Base-by-base conservation (phyloP, 2,113 vertebrate genomes). In the Pseudorectes ferrugineus region DNA sequence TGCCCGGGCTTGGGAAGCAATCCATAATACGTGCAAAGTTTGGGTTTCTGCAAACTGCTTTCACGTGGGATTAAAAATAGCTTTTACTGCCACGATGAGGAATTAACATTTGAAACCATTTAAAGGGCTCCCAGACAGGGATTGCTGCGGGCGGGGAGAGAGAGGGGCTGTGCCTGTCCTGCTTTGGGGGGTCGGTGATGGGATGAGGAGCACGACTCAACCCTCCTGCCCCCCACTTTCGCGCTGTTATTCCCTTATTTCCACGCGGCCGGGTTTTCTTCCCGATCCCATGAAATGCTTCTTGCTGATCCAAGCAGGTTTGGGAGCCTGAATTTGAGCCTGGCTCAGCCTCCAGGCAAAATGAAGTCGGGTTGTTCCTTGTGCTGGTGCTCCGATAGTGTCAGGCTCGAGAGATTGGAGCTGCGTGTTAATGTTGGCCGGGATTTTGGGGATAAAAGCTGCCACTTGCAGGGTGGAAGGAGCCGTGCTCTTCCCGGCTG, bases 31-130 rank as follows among this genome's bases (percentile, higher is more conserved):
- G 10, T 42, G 71, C 68, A 3, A 35, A 75, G 45, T 67, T 93
- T 35, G 84, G 36, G 15, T 58, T 87, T 45, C 73, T 85, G 81
- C 91, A 93, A 91, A 85, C 57, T 23, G 83, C 74, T 95, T 94
- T 95, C 89, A 72, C 46, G 71, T 94, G 85, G 91, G 66, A 79
- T 94, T 95, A 91, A 94, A 97, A 96, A 79, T 62, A 91, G 73
- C 54, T 89, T 91, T 89, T 76, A 55, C 62, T 87, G 95, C 91
- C 61, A 13, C 5, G 19, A 45, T 3, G 86, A 59, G 76, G 86
- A 93, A 87, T 94, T 84, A 87, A 67, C 95, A 81, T 95, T 95
- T 26, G 91, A 67, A 92, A 78, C 38, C n/a, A 10, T 77, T 95
- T 89, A 71, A 42, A 66, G 51, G 20, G 77, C 36, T 94, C 59